Conservation (phyloP, 1,140 invertebrate genomes). For the Zaprionus lachaisei region DNA sequence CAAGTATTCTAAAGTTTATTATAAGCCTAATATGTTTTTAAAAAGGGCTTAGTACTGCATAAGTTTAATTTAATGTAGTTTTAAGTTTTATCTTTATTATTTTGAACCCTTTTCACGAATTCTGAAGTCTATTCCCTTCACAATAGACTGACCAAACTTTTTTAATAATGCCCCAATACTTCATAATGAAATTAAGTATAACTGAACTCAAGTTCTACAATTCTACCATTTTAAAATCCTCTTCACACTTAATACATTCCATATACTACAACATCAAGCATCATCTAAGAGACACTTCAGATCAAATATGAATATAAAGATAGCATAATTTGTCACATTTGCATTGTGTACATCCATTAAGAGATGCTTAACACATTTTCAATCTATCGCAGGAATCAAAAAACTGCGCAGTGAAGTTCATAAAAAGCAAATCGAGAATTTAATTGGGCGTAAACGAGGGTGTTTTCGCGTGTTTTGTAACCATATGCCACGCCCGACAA, state of each 20-base stretch:
- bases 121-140: background rate
- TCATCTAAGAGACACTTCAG: background rate
- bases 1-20: background rate
- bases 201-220: background rate
- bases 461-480: constrained; percentile 65
- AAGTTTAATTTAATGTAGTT: no score
- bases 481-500: constrained; percentile 68
- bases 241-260: background rate
- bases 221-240: no score
- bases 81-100: no score
- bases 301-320: background rate
- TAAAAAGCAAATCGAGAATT: constrained; percentile 73
- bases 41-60: accelerated
- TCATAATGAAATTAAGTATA: accelerated
- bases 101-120: background rate
- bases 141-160: background rate
- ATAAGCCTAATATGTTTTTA: background rate
- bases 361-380: background rate
- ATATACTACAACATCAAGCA: background rate
- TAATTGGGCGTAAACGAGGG: constrained; percentile 81
- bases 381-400: constrained; percentile 5
- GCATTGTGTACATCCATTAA: background rate
- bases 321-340: background rate
- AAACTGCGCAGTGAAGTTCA: constrained; percentile 28
- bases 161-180: background rate